These are phyloP conservation scores for Alosa alosa DNA, from an alignment of 2,113 vertebrate genomes.

Conservation along the genomic window DNA sequence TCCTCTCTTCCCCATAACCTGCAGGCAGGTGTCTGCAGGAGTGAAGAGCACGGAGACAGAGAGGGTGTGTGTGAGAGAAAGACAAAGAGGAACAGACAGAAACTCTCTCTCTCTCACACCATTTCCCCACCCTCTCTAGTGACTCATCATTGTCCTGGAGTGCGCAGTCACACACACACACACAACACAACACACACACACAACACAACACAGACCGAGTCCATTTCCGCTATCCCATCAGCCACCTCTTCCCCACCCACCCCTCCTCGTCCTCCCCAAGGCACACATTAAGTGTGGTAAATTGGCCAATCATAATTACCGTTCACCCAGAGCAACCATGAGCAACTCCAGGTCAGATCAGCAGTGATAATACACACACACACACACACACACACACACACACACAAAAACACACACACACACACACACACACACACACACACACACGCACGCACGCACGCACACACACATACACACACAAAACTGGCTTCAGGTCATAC, in stretches of 20 bases:
- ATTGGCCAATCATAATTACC: constrained; percentile 41
- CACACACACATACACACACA: not conserved
- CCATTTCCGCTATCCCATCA: constrained; percentile 14
- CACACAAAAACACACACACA: not conserved
- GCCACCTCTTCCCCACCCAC: not conserved
- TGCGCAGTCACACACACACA: not conserved
- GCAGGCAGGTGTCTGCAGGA: not conserved
- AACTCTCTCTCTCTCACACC: no score
- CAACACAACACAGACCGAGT: not conserved
- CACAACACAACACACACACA: not conserved
- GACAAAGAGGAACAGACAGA: not conserved
- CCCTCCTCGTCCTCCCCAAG: constrained; percentile 7
- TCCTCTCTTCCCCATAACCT: no score
- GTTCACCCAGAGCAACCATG: constrained; percentile 22
- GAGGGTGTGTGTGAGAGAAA: not conserved
- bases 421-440: not conserved
- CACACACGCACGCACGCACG: not conserved
- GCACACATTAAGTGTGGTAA: constrained; percentile 40
- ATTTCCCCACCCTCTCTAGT: no score
- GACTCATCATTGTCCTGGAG: no score
- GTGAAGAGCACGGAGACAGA: not conserved
- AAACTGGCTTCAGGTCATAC: not conserved
- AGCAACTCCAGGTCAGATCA: constrained; percentile 33
- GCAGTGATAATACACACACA: constrained; percentile 28
- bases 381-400: constrained; percentile 1